Conservation (phyloP, 35 echinoderm and acorn worm species). For the Nesometra sesokonis region DNA sequence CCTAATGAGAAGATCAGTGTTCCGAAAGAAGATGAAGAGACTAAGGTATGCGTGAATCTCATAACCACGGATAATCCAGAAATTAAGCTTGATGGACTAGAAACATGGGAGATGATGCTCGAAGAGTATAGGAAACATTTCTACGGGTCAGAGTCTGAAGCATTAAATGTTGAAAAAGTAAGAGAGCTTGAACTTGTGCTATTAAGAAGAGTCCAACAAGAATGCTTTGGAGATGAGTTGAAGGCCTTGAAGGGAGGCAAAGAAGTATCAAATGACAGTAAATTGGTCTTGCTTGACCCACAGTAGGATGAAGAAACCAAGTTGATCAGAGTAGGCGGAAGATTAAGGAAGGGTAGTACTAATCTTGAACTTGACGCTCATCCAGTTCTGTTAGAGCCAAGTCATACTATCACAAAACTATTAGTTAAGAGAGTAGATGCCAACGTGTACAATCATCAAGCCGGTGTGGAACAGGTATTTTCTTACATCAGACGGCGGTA, state of each 20-base stretch:
- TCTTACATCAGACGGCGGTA: conserved; percentile 2
- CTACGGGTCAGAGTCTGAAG: background rate
- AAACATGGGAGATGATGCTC: background rate
- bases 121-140: background rate
- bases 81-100: background rate
- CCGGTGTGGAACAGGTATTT: conserved; percentile 22
- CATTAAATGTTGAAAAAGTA: background rate
- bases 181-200: background rate
- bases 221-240: background rate
- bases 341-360: background rate
- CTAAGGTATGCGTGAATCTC: background rate
- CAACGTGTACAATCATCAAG: conserved; percentile 9
- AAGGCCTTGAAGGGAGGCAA: conserved; percentile 12
- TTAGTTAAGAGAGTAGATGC: background rate
- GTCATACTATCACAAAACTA: background rate
- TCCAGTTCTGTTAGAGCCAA: conserved; percentile 10
- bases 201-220: background rate
- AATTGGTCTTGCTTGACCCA: conserved; percentile 3
- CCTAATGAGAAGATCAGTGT: background rate
- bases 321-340: conserved; percentile 15
- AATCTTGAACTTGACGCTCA: background rate
- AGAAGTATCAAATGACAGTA: background rate
- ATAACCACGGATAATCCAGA: background rate
- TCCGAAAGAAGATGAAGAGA: background rate
- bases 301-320: conserved; percentile 7